These are phyloP conservation scores for Drosophila paramelanica DNA, from an alignment of 2,888 invertebrate species.

Conservation along the genomic window DNA sequence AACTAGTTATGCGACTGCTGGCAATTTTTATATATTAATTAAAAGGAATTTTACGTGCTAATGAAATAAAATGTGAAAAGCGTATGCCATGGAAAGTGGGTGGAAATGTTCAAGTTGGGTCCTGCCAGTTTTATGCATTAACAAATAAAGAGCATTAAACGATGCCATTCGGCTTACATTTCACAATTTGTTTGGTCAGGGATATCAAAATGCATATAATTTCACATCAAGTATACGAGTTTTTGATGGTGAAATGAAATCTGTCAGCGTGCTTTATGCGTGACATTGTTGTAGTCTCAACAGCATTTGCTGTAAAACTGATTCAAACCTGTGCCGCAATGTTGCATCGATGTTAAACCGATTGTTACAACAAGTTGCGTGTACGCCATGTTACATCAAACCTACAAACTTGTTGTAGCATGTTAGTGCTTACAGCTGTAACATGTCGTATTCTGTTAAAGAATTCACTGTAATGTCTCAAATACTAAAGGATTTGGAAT, in stretches of 20 bases:
- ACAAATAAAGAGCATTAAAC: slow-evolving; percentile 28
- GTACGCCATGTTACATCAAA: slow-evolving; percentile 45
- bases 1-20: slow-evolving; percentile 29
- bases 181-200: slow-evolving; percentile 28
- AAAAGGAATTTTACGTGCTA: slow-evolving; percentile 75
- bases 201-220: slow-evolving; percentile 7
- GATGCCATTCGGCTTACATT: slow-evolving; percentile 14
- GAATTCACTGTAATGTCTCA: neutral
- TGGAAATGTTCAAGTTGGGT: neutral
- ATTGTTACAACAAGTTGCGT: slow-evolving; percentile 44
- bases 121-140: slow-evolving; percentile 14
- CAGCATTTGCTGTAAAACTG: slow-evolving; percentile 48
- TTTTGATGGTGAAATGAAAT: slow-evolving; percentile 7
- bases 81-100: slow-evolving; percentile 14
- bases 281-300: slow-evolving; percentile 16
- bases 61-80: slow-evolving; percentile 69
- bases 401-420: slow-evolving; percentile 23
- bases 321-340: neutral
- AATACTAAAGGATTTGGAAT: no score
- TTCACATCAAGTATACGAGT: slow-evolving; percentile 30
- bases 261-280: neutral
- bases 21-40: slow-evolving; percentile 76
- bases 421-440: slow-evolving; percentile 30
- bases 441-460: neutral
- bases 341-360: neutral